phyloP scores from a whole-genome alignment of 2,888 invertebrate genomes.

The Caenorhabditis afra region DNA sequence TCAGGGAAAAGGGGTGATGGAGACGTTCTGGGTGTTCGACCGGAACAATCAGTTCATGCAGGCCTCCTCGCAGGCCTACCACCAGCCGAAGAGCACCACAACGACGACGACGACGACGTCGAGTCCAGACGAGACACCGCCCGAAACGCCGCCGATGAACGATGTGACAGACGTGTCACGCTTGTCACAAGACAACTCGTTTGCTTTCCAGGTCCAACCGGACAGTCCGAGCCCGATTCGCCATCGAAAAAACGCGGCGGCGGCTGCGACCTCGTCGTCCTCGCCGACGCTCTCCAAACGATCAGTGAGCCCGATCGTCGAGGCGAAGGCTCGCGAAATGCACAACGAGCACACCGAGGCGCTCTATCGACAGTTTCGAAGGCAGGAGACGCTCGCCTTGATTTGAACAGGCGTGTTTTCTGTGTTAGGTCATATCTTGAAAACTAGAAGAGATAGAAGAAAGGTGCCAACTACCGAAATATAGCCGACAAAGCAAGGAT shows the following conservation, averaged over 20 bases:
- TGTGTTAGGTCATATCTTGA: too few relatives aligned
- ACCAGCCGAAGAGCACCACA: background rate
- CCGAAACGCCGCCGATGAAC: constrained; percentile 38
- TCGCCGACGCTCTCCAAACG: constrained; percentile 43
- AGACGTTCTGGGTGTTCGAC: constrained; percentile 72
- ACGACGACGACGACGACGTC: background rate
- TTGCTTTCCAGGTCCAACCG: constrained; percentile 19
- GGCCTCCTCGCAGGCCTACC: background rate
- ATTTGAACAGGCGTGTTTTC: constrained; percentile 1
- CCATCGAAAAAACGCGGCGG: constrained; percentile 36
- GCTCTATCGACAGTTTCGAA: constrained; percentile 49
- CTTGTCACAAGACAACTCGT: background rate
- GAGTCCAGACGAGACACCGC: constrained; percentile 25
- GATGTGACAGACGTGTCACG: constrained; percentile 14
- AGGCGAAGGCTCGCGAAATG: constrained; percentile 35
- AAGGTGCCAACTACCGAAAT: too few relatives aligned
- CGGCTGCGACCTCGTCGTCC: background rate
- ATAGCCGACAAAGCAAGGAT: too few relatives aligned
- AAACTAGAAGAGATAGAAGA: too few relatives aligned
- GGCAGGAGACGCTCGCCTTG: constrained; percentile 51
- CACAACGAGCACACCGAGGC: constrained; percentile 56
- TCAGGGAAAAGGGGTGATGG: constrained; percentile 72
- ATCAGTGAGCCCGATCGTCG: constrained; percentile 55
- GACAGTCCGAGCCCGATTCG: constrained; percentile 12
- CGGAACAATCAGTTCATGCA: constrained; percentile 46